Evolutionary conservation across 2,797 vertebrate genomes (phyloP), one percentile per base, ranked within the genome.

Genomic region (Oryzias dopingdopingensis): DNA sequence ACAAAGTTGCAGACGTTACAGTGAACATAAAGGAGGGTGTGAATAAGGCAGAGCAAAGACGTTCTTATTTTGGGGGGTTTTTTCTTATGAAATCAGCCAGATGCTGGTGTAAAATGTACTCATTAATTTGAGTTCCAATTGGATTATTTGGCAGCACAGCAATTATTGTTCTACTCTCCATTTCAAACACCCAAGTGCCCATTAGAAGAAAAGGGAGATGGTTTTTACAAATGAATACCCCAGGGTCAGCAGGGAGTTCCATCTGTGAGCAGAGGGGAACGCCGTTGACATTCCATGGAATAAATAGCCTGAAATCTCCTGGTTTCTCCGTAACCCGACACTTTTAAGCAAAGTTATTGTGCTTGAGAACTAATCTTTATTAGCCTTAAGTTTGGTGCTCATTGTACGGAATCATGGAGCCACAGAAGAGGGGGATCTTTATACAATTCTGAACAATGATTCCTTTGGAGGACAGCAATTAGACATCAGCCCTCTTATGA

Each of bases 151-250:
- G 70, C 65, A 80, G 63, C 15, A 4, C 23, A 46, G 69, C 55
- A 74, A 76, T 86, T 71, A 74, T 67, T 70, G 48, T 29, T 58
- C 18, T 65, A 63, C 73, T 70, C 61, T 67, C 62, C 37, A 66
- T 56, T 78, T 74, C 58, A 59, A 77, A 56, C 49, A 72, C 26
- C 55, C 52, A 12, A 23, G n/a, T 70, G 51, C 59, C 80, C 65
- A 76, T 85, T 82, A 76, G 77, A 71, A 66, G 17, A 66, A 79
- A 72, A 59, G 58, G 49, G 54, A 80, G 59, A 70, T 50, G 64
- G 44, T 74, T 57, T 76, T 70, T 56, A 79, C 57, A 82, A 82
- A 88, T 78, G 68, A 86, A 76, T 63, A 57, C 79, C 80, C 65
- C 42, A 37, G 81, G 71, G 73, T 81, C 59, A 66, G 60, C 24